Evolutionary conservation across 2,113 vertebrate genomes (phyloP), one percentile per base, ranked within the genome.

Genomic region (Apteryx mantelli): DNA sequence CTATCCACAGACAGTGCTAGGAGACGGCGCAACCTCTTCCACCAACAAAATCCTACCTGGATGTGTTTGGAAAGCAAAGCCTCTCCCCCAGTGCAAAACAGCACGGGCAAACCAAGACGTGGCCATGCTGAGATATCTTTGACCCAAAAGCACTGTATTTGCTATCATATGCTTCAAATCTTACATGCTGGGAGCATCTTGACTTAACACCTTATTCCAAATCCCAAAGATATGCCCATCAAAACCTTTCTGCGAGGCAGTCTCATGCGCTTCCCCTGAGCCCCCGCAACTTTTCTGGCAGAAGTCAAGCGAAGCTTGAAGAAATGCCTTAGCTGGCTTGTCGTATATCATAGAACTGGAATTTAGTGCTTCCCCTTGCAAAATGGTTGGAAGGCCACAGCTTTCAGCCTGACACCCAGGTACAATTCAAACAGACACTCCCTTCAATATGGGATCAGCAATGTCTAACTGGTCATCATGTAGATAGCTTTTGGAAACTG

Each of bases 381-480:
- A 32, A 85, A 36, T 2, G 30, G 24, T 34, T 74, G 77, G 82
- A 74, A 82, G 60, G 66, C 88, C 38, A 58, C 48, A 89, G 63
- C 71, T 86, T 94, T 84, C 50, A 65, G 48, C 46, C 68, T 91
- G 91, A 16, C 75, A 46, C 15, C 25, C 82, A 34, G 15, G 82
- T 81, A 56, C 82, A 89, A 88, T 96, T 92, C 94, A 93, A 85
- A 75, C 82, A 44, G 53, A 50, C 79, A 65, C 55, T 81, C 75
- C 74, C 71, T 86, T 36, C 68, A 77, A 66, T 73, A 18, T 60
- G 34, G 88, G 94, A 93, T 95, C 96, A 95, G n/a, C 42, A 70
- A 56, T 56, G 46, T 88, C 82, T 88, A 96, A 95, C 90, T 95
- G 91, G 91, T 92, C 96, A 95, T 94, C 91, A 92, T 95, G 93